Percentiles rank a stretch among this genome's conserved stretches.
Conservation (phyloP, 2,888 invertebrate genomes). For the Hirtodrosophila duncani region DNA sequence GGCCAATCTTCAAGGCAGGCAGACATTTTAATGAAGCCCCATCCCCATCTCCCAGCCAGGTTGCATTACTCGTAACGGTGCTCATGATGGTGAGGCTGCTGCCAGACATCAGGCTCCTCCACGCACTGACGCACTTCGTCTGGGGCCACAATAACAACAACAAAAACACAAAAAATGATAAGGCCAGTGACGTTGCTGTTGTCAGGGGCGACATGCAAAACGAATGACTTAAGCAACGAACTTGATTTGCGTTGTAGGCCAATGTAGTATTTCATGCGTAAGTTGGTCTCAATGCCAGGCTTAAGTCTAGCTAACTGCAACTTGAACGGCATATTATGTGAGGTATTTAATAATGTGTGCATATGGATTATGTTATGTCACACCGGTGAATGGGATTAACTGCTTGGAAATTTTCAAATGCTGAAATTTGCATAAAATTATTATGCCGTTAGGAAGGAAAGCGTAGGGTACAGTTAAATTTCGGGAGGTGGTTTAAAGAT, state of each 20-base stretch:
- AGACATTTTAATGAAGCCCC: slow-evolving; percentile 72
- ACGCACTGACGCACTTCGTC: slow-evolving; percentile 47
- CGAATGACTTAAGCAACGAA: slow-evolving; percentile 68
- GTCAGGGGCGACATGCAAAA: slow-evolving; percentile 34
- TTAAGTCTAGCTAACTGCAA: slow-evolving; percentile 17
- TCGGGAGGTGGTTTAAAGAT: too few species aligned
- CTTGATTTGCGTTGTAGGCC: slow-evolving; percentile 31
- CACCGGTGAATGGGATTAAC: too few species aligned
- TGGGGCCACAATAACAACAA: slow-evolving; percentile 15
- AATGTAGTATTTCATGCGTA: slow-evolving; percentile 7
- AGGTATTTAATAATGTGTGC: too few species aligned
- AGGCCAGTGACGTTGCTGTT: slow-evolving; percentile 43
- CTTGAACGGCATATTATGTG: too few species aligned
- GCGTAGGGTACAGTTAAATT: too few species aligned
- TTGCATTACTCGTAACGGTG: slow-evolving; percentile 42
- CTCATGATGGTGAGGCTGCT: slow-evolving; percentile 25
- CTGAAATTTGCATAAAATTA: too few species aligned
- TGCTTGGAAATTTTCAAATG: too few species aligned
- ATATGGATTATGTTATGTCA: too few species aligned
- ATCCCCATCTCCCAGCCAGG: too few species aligned
- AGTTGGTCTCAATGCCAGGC: slow-evolving; percentile 42
- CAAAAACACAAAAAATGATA: slow-evolving; percentile 39
- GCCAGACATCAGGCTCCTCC: slow-evolving; percentile 24
- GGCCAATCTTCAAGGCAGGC: slow-evolving; percentile 57
- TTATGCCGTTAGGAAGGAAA: too few species aligned